Evolutionary conservation across 2,797 vertebrate genomes (phyloP).

Genomic region (Anomalospiza imberbis): DNA sequence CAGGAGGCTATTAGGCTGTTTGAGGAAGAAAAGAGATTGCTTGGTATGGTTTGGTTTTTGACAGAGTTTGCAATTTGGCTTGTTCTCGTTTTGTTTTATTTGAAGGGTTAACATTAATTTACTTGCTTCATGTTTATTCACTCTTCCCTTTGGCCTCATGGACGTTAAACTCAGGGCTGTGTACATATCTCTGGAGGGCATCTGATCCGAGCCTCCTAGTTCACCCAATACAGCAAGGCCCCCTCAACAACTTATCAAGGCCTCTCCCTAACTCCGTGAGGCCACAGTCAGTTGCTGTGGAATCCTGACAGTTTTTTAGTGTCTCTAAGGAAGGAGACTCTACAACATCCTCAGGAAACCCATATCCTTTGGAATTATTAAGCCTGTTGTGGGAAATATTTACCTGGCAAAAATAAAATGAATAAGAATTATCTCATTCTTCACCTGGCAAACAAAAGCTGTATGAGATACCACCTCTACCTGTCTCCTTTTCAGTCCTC

Average conservation of each 20-base stretch:
- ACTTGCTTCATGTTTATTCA: neutral
- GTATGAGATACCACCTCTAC: neutral
- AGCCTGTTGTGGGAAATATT: neutral
- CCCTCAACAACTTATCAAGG: neutral
- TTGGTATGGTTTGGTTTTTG: neutral
- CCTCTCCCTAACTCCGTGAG: neutral
- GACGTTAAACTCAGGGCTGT: neutral
- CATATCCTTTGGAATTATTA: neutral
- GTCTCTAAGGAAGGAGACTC: neutral
- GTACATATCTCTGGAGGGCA: fast-evolving
- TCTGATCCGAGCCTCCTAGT: neutral
- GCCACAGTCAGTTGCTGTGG: fast-evolving
- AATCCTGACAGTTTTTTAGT: neutral
- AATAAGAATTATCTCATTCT: neutral
- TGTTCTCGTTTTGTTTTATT: neutral
- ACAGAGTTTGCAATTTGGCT: neutral
- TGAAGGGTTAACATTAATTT: neutral
- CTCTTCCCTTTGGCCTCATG: neutral
- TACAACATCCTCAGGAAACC: neutral
- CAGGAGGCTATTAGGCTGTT: neutral
- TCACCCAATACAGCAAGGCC: neutral
- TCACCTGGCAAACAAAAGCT: neutral
- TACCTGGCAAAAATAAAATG: neutral
- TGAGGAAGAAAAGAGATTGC: neutral
- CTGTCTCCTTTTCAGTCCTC: neutral